Evolutionary conservation across 2,113 vertebrate genomes (phyloP).

Genomic region (Tor tambroides): DNA sequence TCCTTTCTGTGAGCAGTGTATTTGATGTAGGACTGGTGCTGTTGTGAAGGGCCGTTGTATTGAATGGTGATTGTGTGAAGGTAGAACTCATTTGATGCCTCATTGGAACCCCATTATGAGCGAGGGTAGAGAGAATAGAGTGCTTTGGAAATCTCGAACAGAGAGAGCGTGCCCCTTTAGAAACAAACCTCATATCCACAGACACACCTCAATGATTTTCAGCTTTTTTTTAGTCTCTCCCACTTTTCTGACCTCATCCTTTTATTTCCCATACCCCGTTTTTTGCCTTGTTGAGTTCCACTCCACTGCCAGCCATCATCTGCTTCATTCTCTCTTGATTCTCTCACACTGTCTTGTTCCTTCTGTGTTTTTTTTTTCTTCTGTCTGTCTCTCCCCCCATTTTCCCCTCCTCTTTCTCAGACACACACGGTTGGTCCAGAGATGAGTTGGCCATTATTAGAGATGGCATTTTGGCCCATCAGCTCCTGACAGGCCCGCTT

Average conservation of each 20-base stretch:
- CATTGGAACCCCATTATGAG: conserved; percentile 72
- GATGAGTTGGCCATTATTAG: conserved; percentile 49
- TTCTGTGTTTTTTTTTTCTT: neutral
- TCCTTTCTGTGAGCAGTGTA: neutral
- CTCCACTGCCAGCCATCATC: conserved; percentile 12
- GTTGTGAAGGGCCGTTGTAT: conserved; percentile 57
- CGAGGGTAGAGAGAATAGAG: conserved; percentile 63
- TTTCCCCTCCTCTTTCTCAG: neutral
- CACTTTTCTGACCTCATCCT: conserved; percentile 10
- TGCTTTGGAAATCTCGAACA: conserved; percentile 56
- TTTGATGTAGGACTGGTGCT: conserved; percentile 45
- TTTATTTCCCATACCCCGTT: conserved; percentile 15
- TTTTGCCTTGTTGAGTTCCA: conserved; percentile 19
- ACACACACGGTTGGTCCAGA: conserved; percentile 37
- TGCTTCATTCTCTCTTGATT: conserved; percentile 18
- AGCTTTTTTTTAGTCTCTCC: neutral
- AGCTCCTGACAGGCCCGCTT: conserved; percentile 51
- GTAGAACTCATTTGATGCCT: conserved; percentile 72
- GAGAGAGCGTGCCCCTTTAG: conserved; percentile 33
- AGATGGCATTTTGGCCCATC: conserved; percentile 52
- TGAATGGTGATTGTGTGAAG: conserved; percentile 58
- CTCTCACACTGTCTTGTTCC: conserved; percentile 11
- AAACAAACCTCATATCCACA: conserved; percentile 32
- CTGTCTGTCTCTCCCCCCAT: neutral
- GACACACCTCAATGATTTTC: conserved; percentile 28